A percentile compares a stretch with the other conserved stretches of the same genome.
Evolutionary conservation across 2,888 invertebrate genomes (phyloP).

Genomic region (Carcina quercana): DNA sequence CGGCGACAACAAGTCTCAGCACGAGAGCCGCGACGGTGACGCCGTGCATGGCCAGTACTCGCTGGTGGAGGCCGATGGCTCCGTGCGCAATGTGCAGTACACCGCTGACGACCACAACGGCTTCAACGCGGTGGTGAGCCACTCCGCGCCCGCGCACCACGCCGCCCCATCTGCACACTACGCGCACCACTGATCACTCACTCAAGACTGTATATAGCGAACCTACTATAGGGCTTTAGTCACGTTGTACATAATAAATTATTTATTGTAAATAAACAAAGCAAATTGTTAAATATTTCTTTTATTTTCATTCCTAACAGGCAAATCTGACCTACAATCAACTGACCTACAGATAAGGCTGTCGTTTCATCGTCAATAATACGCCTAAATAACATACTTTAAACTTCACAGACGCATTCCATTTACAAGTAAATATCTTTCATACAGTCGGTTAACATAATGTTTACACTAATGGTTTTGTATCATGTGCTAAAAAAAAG

Average conservation of each 20-base stretch:
- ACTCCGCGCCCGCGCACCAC: constrained; percentile 40
- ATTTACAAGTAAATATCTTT: too few relatives aligned
- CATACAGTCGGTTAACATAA: too few relatives aligned
- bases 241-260: constrained; percentile 15
- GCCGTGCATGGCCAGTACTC: constrained; percentile 74
- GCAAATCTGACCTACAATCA: too few relatives aligned
- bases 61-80: constrained; percentile 65
- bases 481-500: too few relatives aligned
- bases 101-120: constrained; percentile 70
- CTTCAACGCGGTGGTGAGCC: constrained; percentile 33
- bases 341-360: too few relatives aligned
- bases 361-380: too few relatives aligned
- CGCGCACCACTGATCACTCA: background rate
- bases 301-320: too few relatives aligned
- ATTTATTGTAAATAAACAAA: constrained; percentile 13
- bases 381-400: too few relatives aligned
- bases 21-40: constrained; percentile 75
- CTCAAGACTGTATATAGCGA: background rate
- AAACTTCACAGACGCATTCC: too few relatives aligned
- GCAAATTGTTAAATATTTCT: constrained; percentile 6
- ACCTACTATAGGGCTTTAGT: background rate
- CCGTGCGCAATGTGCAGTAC: constrained; percentile 68
- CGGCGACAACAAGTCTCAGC: constrained; percentile 76
- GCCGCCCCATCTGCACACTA: constrained; percentile 34
- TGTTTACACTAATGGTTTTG: too few relatives aligned